Evolutionary conservation across 2,888 invertebrate genomes (phyloP).

Genomic region (Cerastis leucographa): DNA sequence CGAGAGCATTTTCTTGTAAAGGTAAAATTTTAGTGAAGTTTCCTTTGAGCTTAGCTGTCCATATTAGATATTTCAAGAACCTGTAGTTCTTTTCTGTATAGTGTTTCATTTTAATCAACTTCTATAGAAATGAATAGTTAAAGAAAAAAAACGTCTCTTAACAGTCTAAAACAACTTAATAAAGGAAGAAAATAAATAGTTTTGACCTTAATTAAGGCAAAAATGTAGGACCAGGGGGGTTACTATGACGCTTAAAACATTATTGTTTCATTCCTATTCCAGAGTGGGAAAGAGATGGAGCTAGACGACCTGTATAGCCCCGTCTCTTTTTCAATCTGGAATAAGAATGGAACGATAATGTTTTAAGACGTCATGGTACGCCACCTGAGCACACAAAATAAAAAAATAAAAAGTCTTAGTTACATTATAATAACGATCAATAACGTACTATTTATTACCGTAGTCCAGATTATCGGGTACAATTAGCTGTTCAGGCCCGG

Average conservation of each 20-base stretch:
- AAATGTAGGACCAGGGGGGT: no score
- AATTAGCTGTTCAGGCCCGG: neutral
- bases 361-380: no score
- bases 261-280: no score
- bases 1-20: neutral
- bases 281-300: no score
- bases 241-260: no score
- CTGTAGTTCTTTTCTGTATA: neutral
- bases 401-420: no score
- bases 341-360: no score
- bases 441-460: neutral
- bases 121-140: neutral
- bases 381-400: no score
- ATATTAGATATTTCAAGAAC: neutral
- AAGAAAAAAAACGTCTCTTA: neutral
- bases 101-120: neutral
- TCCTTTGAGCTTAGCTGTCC: neutral
- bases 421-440: neutral
- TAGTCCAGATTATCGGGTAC: neutral
- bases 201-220: neutral
- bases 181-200: neutral
- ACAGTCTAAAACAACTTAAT: neutral
- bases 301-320: no score
- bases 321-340: no score
- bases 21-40: neutral